phyloP scores from a whole-genome alignment of 1,140 invertebrate genomes.

The Chlorops oryzae region DNA sequence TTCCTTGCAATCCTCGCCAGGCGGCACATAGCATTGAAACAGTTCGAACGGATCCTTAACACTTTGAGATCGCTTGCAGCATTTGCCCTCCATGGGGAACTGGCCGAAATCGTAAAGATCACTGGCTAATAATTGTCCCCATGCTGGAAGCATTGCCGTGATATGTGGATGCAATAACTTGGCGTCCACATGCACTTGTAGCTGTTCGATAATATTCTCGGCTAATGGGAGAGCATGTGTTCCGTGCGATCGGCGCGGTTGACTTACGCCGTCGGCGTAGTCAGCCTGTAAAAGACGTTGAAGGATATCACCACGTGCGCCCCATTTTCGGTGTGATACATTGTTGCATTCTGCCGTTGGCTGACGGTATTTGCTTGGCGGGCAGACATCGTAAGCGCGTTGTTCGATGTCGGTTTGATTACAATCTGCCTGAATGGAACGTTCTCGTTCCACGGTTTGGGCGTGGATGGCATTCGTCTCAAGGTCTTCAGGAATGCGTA shows the following conservation, averaged over 20 bases:
- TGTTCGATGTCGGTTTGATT: conserved; percentile 13
- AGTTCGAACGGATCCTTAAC: conserved; percentile 36
- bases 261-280: conserved; percentile 76
- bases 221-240: conserved; percentile 55
- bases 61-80: conserved; percentile 48
- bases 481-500: conserved; percentile 41
- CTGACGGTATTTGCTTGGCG: conserved; percentile 71
- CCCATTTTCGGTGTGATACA: conserved; percentile 81
- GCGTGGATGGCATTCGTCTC: conserved; percentile 34
- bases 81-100: conserved; percentile 50
- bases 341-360: conserved; percentile 92
- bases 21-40: conserved; percentile 41
- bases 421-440: conserved; percentile 30
- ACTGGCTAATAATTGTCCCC: conserved; percentile 72
- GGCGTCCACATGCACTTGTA: conserved; percentile 36
- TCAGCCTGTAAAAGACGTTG: conserved; percentile 68
- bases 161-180: conserved; percentile 59
- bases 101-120: conserved; percentile 64
- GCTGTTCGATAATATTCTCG: conserved; percentile 35
- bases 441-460: conserved; percentile 30
- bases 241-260: conserved; percentile 53
- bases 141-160: conserved; percentile 72
- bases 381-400: conserved; percentile 51
- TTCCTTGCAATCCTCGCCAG: conserved; percentile 56
- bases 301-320: conserved; percentile 76